Percentiles rank a stretch among this genome's conserved stretches.
These are phyloP conservation scores for Nycticebus coucang DNA, from an alignment of 2,113 vertebrate genomes.

Conservation along the genomic window DNA sequence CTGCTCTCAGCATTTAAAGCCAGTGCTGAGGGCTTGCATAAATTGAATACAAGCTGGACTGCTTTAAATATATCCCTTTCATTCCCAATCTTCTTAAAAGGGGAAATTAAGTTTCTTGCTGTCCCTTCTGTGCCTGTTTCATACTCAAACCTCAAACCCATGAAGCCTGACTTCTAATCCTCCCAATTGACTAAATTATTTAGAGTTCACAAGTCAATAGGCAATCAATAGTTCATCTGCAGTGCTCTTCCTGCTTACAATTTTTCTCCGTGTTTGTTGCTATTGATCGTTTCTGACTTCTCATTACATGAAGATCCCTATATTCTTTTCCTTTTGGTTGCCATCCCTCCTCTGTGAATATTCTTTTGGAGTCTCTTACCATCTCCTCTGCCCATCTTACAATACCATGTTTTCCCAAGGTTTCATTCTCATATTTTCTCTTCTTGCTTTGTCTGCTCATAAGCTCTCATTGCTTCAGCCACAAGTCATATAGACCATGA, in stretches of 20 bases:
- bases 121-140: not conserved
- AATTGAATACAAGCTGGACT: not conserved
- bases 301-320: not conserved
- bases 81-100: not conserved
- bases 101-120: not conserved
- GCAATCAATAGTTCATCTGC: not conserved
- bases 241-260: slow-evolving; percentile 26
- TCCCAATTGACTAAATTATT: not conserved
- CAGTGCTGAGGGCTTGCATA: not conserved
- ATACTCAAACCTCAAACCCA: not conserved
- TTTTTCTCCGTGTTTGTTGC: not conserved
- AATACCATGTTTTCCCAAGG: not conserved
- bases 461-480: not conserved
- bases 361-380: not conserved
- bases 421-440: not conserved
- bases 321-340: not conserved
- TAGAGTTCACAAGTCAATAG: not conserved
- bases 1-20: not conserved
- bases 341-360: not conserved
- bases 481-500: not conserved
- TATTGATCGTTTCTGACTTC: not conserved
- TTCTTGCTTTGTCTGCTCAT: not conserved
- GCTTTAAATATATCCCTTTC: not conserved
- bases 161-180: not conserved
- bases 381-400: not conserved